Evolutionary conservation across 2,113 vertebrate genomes (phyloP), one percentile per base, ranked within the genome.

Genomic region (Melospiza melodia): DNA sequence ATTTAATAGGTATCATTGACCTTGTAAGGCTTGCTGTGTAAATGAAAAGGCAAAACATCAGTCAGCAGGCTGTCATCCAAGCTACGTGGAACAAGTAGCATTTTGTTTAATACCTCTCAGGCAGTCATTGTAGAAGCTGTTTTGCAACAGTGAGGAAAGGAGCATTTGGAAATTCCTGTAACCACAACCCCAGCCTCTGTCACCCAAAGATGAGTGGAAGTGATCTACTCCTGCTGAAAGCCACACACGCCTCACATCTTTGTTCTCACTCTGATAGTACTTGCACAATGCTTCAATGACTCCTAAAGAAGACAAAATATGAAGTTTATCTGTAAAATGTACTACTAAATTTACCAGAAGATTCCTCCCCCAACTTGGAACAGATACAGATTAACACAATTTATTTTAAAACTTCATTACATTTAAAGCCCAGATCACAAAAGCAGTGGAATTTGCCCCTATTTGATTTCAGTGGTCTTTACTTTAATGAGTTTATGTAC

Each of bases 141-240:
- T 97, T 84, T 90, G 96, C 49, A 98, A 91, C 55, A 99, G 97
- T 4, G 98, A 99, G 52, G 99, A 99, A 89, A 99, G 97, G 10
- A 99, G 97, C 99, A 99, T 99, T 91, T 99, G 99, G 97, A 99
- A 98, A 97, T 99, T 99, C 96, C 99, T 98, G 97, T 99, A 99
- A 65, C 99, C 99, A 23, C 99, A 99, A 48, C 99, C 99, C 99
- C 99, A 99, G 88, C 99, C 99, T 97, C 94, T 98, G 89, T 99
- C 99, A 0, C 99, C 99, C 30, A 95, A 94, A 39, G 98, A 99
- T 15, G 98, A 98, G 62, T 98, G 98, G 97, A 98, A 99, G 96
- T 99, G 99, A 94, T 99, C 98, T 7, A 98, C 98, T 89, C 96
- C 98, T 4, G 98, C 52, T 89, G 99, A 98, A 78, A 99, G 98